These are phyloP conservation scores for Zosterops pallidus DNA, from an alignment of 2,113 vertebrate genomes.

Conservation along the genomic window DNA sequence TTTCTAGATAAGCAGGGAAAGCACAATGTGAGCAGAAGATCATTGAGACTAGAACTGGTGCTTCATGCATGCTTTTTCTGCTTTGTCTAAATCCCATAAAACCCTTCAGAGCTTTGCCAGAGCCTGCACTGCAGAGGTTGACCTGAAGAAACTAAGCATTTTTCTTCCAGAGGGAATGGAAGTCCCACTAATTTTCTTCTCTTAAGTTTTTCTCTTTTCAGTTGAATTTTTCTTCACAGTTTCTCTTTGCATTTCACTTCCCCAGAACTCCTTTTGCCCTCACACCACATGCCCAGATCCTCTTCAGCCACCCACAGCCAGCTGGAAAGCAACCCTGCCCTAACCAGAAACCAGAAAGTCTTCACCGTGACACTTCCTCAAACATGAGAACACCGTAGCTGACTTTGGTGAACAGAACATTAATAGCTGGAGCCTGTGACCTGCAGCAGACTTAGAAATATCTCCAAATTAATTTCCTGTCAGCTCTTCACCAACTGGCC, in stretches of 20 bases:
- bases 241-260: background rate
- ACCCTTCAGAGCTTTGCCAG: background rate
- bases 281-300: background rate
- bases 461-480: background rate
- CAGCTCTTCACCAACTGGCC: background rate
- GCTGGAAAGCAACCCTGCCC: background rate
- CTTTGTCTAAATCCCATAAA: background rate
- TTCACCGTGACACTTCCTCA: background rate
- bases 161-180: background rate
- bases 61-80: background rate
- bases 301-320: background rate
- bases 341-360: background rate
- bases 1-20: background rate
- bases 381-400: background rate
- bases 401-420: background rate
- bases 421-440: background rate
- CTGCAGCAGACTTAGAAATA: background rate
- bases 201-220: background rate
- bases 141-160: background rate
- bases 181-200: background rate
- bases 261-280: background rate
- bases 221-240: background rate
- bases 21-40: background rate
- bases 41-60: background rate
- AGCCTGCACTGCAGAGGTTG: fast-evolving